These are phyloP conservation scores for Arothron firmamentum DNA, from an alignment of 2,113 vertebrate species.

Conservation along the genomic window DNA sequence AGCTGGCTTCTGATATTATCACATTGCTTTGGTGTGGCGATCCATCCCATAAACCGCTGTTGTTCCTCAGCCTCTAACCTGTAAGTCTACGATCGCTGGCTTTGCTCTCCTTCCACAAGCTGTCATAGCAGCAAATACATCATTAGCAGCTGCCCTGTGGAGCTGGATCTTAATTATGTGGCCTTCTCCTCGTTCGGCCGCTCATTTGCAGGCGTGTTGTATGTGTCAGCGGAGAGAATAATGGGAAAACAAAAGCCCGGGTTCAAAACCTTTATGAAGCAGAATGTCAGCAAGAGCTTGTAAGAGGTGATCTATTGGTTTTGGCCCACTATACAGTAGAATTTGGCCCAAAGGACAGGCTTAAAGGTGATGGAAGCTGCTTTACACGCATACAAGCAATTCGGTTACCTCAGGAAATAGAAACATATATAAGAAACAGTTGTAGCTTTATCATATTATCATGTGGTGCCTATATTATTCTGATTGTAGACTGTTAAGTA, in stretches of 20 bases:
- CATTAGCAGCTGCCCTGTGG: slow-evolving; percentile 62
- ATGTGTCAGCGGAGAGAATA: slow-evolving; percentile 73
- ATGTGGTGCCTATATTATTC: slow-evolving; percentile 2
- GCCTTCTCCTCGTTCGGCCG: slow-evolving; percentile 64
- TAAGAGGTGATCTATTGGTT: slow-evolving; percentile 68
- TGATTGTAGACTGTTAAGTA: slow-evolving; percentile 51
- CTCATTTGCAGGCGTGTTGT: slow-evolving; percentile 73
- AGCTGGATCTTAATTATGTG: slow-evolving; percentile 67
- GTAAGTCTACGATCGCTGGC: slow-evolving; percentile 21
- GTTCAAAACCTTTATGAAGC: slow-evolving; percentile 59
- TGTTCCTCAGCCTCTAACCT: slow-evolving; percentile 36
- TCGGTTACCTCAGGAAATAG: background rate
- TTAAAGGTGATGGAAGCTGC: slow-evolving; percentile 41
- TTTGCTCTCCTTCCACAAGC: slow-evolving; percentile 40
- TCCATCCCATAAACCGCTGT: too few relatives aligned
- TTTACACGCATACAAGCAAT: too few relatives aligned
- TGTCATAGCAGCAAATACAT: slow-evolving; percentile 57
- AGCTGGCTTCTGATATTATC: slow-evolving; percentile 6
- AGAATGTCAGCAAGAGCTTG: slow-evolving; percentile 66
- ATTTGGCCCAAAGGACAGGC: slow-evolving; percentile 51
- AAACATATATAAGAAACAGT: background rate
- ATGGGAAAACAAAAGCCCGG: slow-evolving; percentile 65
- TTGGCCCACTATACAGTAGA: slow-evolving; percentile 35
- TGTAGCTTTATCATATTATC: background rate
- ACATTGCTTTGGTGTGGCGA: background rate